Conservation (phyloP, 2,113 vertebrate genomes). For the mouse (Mus musculus) region DNA sequence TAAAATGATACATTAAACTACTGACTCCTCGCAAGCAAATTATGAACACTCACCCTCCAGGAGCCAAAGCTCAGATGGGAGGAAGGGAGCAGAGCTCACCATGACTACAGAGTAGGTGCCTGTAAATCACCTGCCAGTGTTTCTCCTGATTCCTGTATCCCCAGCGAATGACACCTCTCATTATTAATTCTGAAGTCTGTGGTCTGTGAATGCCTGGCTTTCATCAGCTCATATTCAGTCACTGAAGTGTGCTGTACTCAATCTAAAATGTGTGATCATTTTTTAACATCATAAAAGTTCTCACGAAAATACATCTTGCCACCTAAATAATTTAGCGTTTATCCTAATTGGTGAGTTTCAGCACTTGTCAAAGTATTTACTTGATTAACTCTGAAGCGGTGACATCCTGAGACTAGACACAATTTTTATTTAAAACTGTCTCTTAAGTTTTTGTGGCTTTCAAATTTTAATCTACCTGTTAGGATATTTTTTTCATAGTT, state of each 20-base stretch:
- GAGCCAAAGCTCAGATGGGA: background rate
- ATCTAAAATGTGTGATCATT: constrained; percentile 55
- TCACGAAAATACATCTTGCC: constrained; percentile 15
- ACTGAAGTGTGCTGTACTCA: background rate
- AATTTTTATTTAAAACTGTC: constrained; percentile 43
- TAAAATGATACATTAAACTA: background rate
- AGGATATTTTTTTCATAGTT: background rate
- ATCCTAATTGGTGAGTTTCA: constrained; percentile 43
- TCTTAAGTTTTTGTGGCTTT: constrained; percentile 55
- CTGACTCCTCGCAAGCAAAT: background rate
- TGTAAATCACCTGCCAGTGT: background rate
- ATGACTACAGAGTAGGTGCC: background rate
- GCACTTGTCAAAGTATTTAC: constrained; percentile 66
- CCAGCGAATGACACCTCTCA: background rate
- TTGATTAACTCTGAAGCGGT: constrained; percentile 16
- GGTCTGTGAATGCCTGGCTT: background rate
- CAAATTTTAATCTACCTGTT: constrained; percentile 9
- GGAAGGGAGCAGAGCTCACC: background rate
- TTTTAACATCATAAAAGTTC: constrained; percentile 42
- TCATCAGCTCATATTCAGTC: background rate
- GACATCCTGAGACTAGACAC: background rate
- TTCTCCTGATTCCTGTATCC: background rate
- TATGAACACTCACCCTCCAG: background rate
- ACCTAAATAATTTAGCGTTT: constrained; percentile 61
- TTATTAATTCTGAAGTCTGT: constrained; percentile 27